Evolutionary conservation across 92 coral and sea anemone genomes (phyloP).

Genomic region (Meandrina meandrites): DNA sequence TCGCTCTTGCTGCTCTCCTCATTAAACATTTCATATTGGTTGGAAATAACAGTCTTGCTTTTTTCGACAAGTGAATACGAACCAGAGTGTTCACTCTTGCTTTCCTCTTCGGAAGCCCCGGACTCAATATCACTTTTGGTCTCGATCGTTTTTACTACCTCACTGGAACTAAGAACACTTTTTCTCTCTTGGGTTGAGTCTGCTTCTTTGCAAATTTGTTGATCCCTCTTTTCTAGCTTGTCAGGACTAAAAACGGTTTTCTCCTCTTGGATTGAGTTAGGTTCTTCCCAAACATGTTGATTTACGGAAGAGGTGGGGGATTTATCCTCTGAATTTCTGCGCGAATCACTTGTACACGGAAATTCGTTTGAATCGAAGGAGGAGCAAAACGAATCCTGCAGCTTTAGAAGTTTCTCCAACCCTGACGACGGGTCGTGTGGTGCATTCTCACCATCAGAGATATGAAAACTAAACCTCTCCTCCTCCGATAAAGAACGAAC

Average conservation of each 20-base stretch:
- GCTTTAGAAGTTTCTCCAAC: slow-evolving; percentile 53
- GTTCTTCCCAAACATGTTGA: neutral
- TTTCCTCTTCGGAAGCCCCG: neutral
- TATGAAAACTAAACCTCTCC: slow-evolving; percentile 78
- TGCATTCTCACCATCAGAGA: slow-evolving; percentile 73
- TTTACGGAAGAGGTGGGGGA: neutral
- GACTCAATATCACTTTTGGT: neutral
- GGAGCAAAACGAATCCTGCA: slow-evolving; percentile 61
- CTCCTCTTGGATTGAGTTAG: neutral
- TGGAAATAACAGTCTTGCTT: neutral
- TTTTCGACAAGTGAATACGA: neutral
- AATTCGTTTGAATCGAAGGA: slow-evolving; percentile 61
- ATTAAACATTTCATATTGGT: neutral
- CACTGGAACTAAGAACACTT: neutral
- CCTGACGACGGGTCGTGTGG: slow-evolving; percentile 41
- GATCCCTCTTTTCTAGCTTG: neutral
- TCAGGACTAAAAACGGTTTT: neutral
- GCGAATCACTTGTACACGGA: neutral
- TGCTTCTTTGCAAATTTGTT: neutral
- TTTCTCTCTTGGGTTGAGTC: neutral
- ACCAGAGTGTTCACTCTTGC: neutral
- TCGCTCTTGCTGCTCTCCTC: neutral
- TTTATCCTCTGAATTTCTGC: neutral
- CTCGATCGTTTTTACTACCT: neutral
- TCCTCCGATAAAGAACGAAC: slow-evolving; percentile 77